Percentiles rank a stretch among this genome's conserved stretches.
Evolutionary conservation across 2,113 vertebrate genomes (phyloP).

Genomic region (Perca flavescens): DNA sequence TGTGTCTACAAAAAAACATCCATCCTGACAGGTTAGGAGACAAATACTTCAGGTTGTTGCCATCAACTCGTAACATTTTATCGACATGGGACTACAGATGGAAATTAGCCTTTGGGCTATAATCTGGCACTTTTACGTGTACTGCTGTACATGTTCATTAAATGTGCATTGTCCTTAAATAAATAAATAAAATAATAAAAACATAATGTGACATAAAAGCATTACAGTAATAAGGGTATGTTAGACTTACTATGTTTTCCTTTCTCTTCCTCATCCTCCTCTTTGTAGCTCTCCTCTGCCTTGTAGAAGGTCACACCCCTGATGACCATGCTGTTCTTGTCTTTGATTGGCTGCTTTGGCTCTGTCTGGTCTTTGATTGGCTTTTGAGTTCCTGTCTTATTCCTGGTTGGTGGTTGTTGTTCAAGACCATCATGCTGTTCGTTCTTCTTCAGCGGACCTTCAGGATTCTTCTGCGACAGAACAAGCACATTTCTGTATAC

Average conservation of each 20-base stretch:
- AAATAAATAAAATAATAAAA: too few species aligned
- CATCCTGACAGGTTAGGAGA: background rate
- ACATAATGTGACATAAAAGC: background rate
- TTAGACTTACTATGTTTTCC: conserved; percentile 45
- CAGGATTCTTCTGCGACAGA: conserved; percentile 81
- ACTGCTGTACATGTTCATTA: too few species aligned
- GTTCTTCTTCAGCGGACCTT: conserved; percentile 76
- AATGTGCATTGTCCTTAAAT: too few species aligned
- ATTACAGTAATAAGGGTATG: background rate
- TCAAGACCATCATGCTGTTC: conserved; percentile 57
- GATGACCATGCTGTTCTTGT: conserved; percentile 82
- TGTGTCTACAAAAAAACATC: background rate
- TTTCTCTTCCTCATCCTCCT: conserved; percentile 76
- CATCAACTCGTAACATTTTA: background rate
- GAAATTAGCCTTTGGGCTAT: too few species aligned
- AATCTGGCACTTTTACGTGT: too few species aligned
- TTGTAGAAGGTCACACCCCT: conserved; percentile 92
- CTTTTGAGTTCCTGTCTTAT: conserved; percentile 47
- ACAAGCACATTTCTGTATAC: background rate
- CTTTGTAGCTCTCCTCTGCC: conserved; percentile 81
- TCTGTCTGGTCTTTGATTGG: conserved; percentile 37
- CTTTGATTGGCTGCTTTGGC: conserved; percentile 54
- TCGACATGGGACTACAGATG: too few species aligned
- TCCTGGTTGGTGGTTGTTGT: conserved; percentile 39
- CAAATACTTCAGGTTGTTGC: background rate